Evolutionary conservation across 2,888 invertebrate species (phyloP), one percentile per base, ranked within the genome.

Genomic region (Acheta domesticus): DNA sequence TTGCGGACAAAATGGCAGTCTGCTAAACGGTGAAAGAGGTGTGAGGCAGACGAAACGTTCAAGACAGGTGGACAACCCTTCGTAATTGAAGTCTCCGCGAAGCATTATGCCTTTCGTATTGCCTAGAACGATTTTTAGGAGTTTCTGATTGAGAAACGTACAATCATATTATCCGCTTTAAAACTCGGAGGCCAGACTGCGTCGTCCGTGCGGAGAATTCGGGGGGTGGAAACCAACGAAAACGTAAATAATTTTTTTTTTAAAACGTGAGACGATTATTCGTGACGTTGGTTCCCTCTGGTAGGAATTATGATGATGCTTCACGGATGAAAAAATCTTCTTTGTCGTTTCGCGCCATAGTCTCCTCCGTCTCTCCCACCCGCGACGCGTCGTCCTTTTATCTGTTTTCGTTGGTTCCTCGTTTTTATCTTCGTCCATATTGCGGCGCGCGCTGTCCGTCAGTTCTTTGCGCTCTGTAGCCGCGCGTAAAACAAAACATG

Each of bases 391-490:
- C 36, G 36, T 36, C 36, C 36, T 62, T 2, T n/a, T 62, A n/a
- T 62, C 62, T 62, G 62, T 62, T 62, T 62, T 62, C 62, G 62
- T 62, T 14, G 62, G n/a, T 62, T 62, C 62, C 62, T 19, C n/a
- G 62, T 62, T 62, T 62, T 62, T 62, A 62, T 62, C 62, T 11
- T 62, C 62, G n/a, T n/a, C 62, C n/a, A 14, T 11, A 36, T 36
- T 36, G 36, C 62, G 16, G 14, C 62, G 16, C 62, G 62, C 62
- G 16, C 14, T 4, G n/a, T n/a, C 62, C 62, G 62, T 62, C 62
- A 62, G 62, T 62, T 62, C 62, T 62, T 62, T 62, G n/a, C 62
- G 62, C 62, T 62, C 62, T 11, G 14, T 4, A 62, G 62, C 62
- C n/a, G 62, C 62, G n/a, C 12, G n/a, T 62, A 11, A 62, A 62